These are phyloP conservation scores for Symphodus melops DNA, from an alignment of 2,113 vertebrate species.

Conservation along the genomic window DNA sequence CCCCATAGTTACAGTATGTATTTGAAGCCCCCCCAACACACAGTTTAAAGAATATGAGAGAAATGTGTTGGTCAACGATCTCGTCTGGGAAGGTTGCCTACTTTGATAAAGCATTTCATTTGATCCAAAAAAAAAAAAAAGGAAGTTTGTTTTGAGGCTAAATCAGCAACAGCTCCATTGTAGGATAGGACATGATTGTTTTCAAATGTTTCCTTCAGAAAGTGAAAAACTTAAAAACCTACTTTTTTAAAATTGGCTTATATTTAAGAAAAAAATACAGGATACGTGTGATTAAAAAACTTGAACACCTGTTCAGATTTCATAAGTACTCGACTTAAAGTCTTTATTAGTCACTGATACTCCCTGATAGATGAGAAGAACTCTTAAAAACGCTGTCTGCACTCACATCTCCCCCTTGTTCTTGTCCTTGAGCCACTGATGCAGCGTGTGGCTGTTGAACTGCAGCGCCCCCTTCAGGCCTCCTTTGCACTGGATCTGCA, in stretches of 20 bases:
- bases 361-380: neutral
- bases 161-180: neutral
- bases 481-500: conserved; percentile 99
- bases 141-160: neutral
- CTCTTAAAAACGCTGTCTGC: neutral
- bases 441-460: conserved; percentile 97
- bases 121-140: too few species aligned
- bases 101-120: too few species aligned
- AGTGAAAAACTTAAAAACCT: too few species aligned
- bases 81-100: too few species aligned
- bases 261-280: too few species aligned
- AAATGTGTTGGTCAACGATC: too few species aligned
- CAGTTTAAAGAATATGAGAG: too few species aligned
- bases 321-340: too few species aligned
- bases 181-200: neutral
- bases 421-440: conserved; percentile 99
- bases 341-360: too few species aligned
- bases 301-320: too few species aligned
- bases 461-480: conserved; percentile 97
- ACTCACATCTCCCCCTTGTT: conserved; percentile 99
- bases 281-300: too few species aligned
- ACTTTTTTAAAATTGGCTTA: too few species aligned
- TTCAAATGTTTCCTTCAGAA: neutral
- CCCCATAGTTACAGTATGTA: neutral
- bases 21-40: neutral